Conservation (phyloP, 2,113 vertebrate genomes). For the Ardeotis arabs region DNA sequence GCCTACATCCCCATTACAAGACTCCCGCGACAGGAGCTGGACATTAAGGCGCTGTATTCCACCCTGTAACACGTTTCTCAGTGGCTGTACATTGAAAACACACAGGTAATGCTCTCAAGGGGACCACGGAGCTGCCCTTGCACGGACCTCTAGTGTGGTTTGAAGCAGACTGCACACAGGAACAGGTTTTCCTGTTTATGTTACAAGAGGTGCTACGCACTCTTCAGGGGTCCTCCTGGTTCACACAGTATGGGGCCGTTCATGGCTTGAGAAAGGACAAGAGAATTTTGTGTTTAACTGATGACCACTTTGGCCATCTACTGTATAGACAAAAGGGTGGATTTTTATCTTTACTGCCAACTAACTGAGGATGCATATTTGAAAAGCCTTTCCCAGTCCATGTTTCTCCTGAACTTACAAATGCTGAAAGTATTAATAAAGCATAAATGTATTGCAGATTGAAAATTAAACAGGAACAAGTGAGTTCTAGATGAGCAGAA, state of each 20-base stretch:
- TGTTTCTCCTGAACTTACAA: background rate
- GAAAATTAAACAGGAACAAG: background rate
- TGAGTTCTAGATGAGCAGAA: background rate
- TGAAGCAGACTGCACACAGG: background rate
- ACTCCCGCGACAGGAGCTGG: rapidly evolving
- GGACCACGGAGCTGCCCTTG: background rate
- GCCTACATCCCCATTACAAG: background rate
- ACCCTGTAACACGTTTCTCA: background rate
- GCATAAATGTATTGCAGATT: background rate
- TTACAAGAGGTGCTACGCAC: background rate
- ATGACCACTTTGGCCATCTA: background rate
- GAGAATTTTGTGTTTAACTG: background rate
- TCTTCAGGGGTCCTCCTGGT: background rate
- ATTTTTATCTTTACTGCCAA: background rate
- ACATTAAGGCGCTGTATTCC: background rate
- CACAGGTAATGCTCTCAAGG: background rate
- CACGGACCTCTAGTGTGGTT: background rate
- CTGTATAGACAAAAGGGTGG: background rate
- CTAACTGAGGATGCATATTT: background rate
- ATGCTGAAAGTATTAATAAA: background rate
- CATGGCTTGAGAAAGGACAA: background rate
- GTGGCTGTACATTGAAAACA: background rate
- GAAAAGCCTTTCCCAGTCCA: background rate
- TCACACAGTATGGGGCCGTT: background rate
- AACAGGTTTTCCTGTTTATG: background rate